Evolutionary conservation across 2,888 invertebrate species (phyloP).

Genomic region (Blera fallax): DNA sequence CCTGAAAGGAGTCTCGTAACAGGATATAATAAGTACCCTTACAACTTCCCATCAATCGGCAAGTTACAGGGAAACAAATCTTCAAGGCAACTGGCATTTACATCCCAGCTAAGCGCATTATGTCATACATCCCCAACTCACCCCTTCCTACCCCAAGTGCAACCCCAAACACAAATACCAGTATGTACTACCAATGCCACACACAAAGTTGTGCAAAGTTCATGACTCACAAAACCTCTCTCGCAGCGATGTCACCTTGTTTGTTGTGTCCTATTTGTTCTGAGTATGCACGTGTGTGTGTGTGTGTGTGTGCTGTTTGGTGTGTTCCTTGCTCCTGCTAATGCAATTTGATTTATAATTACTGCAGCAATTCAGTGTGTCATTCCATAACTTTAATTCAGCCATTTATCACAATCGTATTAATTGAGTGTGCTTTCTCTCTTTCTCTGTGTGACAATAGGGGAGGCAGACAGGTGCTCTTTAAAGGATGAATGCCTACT

Average conservation of each 20-base stretch:
- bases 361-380: conserved; percentile 70
- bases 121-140: conserved; percentile 2
- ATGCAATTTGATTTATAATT: conserved; percentile 72
- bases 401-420: conserved; percentile 70
- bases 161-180: conserved; percentile 16
- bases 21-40: neutral
- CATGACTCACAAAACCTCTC: conserved; percentile 44
- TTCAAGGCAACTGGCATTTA: conserved; percentile 2
- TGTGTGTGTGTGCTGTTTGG: neutral
- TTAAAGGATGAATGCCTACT: conserved; percentile 37
- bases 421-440: conserved; percentile 62
- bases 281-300: no score
- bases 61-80: conserved; percentile 1
- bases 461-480: neutral
- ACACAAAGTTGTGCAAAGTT: conserved; percentile 55
- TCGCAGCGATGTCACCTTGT: conserved; percentile 39
- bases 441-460: conserved; percentile 2
- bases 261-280: conserved; percentile 25
- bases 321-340: conserved; percentile 46
- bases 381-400: conserved; percentile 70
- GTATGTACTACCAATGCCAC: conserved; percentile 14
- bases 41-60: neutral
- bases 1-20: neutral
- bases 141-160: neutral
- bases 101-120: conserved; percentile 22